Base-by-base conservation (phyloP, 2,888 invertebrate genomes). In the Nymphalis urticae region DNA sequence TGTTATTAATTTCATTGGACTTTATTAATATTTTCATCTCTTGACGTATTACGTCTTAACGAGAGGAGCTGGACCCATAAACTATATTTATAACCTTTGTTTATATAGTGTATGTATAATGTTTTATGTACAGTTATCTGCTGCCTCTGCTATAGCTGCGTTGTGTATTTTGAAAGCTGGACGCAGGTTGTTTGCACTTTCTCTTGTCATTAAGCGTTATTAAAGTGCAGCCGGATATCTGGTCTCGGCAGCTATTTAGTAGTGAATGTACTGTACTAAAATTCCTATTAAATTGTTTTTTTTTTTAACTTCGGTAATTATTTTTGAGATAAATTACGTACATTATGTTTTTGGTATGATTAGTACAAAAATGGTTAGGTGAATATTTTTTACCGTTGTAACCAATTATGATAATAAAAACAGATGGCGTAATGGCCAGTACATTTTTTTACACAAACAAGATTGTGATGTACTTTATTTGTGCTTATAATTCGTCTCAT, bases 121-220 rank as follows among this genome's bases (percentile, higher is more conserved):
- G 58, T 13, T 19, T n/a, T 42, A 19, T 19, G n/a, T 19, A 48
- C 51, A 70, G 61, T 71, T 60, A 66, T 69, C 56, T 66, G 63
- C 59, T 8, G 21, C n/a, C 16, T 10, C 47, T 19, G 51, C 42
- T 60, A 5, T 32, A 24, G 27, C 47, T 9, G 13, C 19, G 27
- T n/a, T 48, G 56, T 48, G 10, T 42, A 63, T 70, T 72, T 65
- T 68, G 72, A 72, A 72, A 72, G 73, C 68, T 71, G 66, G 63
- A 54, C 24, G 63, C 63, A 66, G 66, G 68, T 56, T 65, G 48
- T 66, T 68, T 60, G 51, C 71, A 72, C 76, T 76, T 76, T 76
- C 76, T 72, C 73, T 64, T 62, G 64, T 69, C 73, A 76, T 75
- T 75, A 74, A 56, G 62, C 62, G 69, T 72, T 73, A 73, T 76